Percentiles rank a stretch among this genome's conserved stretches.
Conservation (phyloP, 2,797 vertebrate genomes). For the Potorous gilbertii region DNA sequence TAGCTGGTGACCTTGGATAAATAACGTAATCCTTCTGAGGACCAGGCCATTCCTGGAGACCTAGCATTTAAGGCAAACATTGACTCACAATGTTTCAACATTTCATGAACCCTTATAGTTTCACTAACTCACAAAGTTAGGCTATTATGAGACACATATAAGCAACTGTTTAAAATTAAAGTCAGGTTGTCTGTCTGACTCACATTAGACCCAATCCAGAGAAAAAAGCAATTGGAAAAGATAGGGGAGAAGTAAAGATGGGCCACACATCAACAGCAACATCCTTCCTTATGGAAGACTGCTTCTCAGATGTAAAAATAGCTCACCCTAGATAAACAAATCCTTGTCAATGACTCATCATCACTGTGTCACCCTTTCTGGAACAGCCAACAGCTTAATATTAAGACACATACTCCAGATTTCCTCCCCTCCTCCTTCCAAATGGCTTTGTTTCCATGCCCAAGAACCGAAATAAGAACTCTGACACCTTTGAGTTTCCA, state of each 20-base stretch:
- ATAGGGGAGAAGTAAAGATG: neutral
- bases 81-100: neutral
- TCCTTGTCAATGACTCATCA: neutral
- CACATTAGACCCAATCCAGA: slow-evolving; percentile 55
- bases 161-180: slow-evolving; percentile 79
- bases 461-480: neutral
- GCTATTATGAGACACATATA: neutral
- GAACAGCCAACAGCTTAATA: slow-evolving; percentile 13
- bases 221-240: slow-evolving; percentile 57
- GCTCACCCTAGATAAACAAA: neutral
- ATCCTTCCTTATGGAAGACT: neutral
- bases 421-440: neutral
- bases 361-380: neutral
- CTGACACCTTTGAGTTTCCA: neutral
- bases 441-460: neutral
- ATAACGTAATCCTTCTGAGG: neutral
- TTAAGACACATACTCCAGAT: neutral
- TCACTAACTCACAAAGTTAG: neutral
- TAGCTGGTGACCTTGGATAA: neutral
- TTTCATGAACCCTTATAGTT: neutral
- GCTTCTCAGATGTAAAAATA: slow-evolving; percentile 3
- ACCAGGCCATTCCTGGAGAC: neutral
- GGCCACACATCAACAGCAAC: slow-evolving; percentile 36
- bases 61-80: neutral
- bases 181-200: slow-evolving; percentile 66